Evolutionary conservation across 2,888 invertebrate species (phyloP).

Genomic region (Tetragonula carbonaria): DNA sequence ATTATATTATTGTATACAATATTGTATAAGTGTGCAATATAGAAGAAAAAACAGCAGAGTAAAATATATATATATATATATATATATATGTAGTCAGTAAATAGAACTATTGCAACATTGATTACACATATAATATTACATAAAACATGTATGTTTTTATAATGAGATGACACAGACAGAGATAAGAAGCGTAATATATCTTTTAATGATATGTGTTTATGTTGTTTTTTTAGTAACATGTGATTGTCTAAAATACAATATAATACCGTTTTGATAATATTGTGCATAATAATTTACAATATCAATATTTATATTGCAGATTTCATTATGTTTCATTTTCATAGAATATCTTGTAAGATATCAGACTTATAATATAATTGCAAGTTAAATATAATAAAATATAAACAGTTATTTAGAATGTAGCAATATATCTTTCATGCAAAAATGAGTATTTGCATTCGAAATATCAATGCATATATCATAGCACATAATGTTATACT

Average conservation of each 20-base stretch:
- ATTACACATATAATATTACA: conserved; percentile 32
- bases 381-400: conserved; percentile 14
- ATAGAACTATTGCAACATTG: conserved; percentile 40
- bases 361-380: not conserved
- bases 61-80: not conserved
- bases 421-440: conserved; percentile 45
- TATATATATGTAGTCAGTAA: conserved; percentile 27
- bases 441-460: conserved; percentile 30
- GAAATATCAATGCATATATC: conserved; percentile 25
- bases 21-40: conserved; percentile 37
- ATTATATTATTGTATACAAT: conserved; percentile 66
- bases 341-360: not conserved
- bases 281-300: not conserved
- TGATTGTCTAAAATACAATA: conserved; percentile 13
- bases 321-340: not conserved
- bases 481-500: conserved; percentile 30
- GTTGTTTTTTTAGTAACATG: not conserved
- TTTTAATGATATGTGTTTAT: conserved; percentile 18
- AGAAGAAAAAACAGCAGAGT: conserved; percentile 51
- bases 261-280: conserved; percentile 12
- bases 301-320: not conserved
- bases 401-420: conserved; percentile 29
- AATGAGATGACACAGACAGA: conserved; percentile 16
- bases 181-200: conserved; percentile 22
- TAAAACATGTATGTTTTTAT: conserved; percentile 10